Percentiles rank a stretch among this genome's conserved stretches.
These are phyloP conservation scores for Spongia lamella DNA, from an alignment of 37 sponge, comb jelly and placozoan genomes.

Conservation along the genomic window DNA sequence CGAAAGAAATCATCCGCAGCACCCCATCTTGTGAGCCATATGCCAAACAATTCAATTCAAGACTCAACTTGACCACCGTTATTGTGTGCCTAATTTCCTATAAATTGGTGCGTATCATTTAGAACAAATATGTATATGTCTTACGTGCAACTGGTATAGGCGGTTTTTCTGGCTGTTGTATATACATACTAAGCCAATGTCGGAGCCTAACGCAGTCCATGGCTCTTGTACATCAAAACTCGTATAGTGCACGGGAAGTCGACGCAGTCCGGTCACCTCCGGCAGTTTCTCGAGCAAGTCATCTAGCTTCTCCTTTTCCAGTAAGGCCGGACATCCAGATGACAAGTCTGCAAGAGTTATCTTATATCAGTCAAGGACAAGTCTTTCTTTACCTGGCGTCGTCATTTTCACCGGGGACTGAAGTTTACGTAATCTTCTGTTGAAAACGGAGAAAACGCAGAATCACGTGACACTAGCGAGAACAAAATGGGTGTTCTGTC, in stretches of 20 bases:
- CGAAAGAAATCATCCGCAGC: conserved; percentile 22
- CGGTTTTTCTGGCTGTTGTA: conserved; percentile 33
- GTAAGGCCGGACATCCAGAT: no score
- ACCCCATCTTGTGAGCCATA: conserved; percentile 43
- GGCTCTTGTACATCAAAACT: conserved; percentile 65
- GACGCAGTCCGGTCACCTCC: conserved; percentile 29
- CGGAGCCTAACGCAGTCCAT: conserved; percentile 68
- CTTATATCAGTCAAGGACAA: no score
- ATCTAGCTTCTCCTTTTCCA: no score
- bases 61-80: conserved; percentile 38
- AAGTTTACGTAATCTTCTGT: no score
- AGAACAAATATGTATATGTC: not conserved
- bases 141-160: conserved; percentile 48
- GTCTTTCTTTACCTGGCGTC: no score
- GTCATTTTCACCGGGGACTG: no score
- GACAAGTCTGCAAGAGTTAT: no score
- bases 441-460: no score
- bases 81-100: conserved; percentile 46
- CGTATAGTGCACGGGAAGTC: conserved; percentile 53
- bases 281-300: conserved; percentile 1
- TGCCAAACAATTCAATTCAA: conserved; percentile 19
- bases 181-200: conserved; percentile 71
- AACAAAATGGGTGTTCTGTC: no score
- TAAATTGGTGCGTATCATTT: not conserved
- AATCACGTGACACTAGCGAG: no score